phyloP scores from a whole-genome alignment of 2,797 vertebrate genomes.

The Xiphorhynchus erythropygius region DNA sequence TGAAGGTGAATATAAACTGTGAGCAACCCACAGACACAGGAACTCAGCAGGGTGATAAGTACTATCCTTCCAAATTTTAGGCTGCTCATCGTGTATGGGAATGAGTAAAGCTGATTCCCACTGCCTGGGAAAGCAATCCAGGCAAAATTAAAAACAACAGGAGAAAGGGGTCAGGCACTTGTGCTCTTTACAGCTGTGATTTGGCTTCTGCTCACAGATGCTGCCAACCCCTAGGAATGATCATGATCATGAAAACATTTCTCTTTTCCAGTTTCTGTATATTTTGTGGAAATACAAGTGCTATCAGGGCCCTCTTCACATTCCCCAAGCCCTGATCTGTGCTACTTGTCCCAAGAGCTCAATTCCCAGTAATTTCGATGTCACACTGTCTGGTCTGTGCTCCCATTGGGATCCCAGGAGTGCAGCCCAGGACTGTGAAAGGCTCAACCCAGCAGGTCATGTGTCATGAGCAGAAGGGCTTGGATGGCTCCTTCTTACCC shows the following conservation, averaged over 20 bases:
- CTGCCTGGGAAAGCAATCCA: not conserved
- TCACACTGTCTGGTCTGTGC: fast-evolving
- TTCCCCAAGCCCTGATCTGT: not conserved
- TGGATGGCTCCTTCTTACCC: not conserved
- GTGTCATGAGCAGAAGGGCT: not conserved
- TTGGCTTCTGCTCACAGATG: not conserved
- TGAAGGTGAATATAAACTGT: not conserved
- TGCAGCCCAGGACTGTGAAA: fast-evolving
- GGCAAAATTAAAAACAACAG: not conserved
- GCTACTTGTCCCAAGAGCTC: fast-evolving
- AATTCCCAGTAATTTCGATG: not conserved
- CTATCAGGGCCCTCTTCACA: fast-evolving
- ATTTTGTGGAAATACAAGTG: not conserved
- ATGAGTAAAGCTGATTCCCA: not conserved
- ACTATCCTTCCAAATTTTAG: not conserved
- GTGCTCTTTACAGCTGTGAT: not conserved
- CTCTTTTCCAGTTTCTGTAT: not conserved
- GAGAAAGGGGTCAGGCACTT: not conserved
- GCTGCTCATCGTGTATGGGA: not conserved
- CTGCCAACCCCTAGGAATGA: not conserved
- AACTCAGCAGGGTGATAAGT: not conserved
- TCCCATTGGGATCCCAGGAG: not conserved
- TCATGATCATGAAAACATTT: not conserved
- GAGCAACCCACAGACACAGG: not conserved
- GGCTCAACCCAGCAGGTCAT: not conserved